Conservation (phyloP, 2,113 vertebrate species). For the Pantherophis guttatus region DNA sequence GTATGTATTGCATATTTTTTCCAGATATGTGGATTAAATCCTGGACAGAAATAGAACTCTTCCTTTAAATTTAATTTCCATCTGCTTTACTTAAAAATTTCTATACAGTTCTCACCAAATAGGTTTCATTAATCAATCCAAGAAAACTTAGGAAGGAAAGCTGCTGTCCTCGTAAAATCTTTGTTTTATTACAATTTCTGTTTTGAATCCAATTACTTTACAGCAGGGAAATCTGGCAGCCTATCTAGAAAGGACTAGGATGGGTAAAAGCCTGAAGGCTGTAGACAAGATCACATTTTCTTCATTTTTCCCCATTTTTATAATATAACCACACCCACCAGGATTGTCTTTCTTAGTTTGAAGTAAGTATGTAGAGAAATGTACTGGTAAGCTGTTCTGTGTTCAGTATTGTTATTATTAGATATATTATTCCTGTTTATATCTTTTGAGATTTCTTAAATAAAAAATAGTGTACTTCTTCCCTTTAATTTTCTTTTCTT, state of each 20-base stretch:
- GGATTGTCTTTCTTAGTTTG: not conserved
- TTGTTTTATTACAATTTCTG: not conserved
- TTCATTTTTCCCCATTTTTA: not conserved
- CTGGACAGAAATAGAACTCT: slow-evolving; percentile 15
- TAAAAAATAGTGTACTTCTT: not conserved
- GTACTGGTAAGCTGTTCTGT: not conserved
- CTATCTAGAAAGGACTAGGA: not conserved
- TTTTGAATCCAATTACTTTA: not conserved
- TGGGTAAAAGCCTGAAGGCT: not conserved
- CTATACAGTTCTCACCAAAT: not conserved
- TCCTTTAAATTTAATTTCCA: not conserved
- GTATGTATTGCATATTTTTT: not conserved
- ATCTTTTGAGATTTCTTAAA: not conserved
- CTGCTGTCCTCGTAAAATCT: not conserved
- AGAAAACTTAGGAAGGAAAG: not conserved
- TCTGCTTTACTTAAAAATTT: slow-evolving; percentile 10
- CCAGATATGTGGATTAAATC: not conserved
- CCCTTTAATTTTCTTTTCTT: not conserved
- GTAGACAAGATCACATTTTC: not conserved
- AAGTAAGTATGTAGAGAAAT: not conserved
- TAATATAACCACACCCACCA: not conserved
- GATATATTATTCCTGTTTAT: not conserved
- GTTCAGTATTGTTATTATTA: not conserved
- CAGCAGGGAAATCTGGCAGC: not conserved
- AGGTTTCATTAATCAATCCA: not conserved